Percentiles rank a stretch among this genome's conserved stretches.
Conservation (phyloP, 2,888 invertebrate species). For the Agrochola litura region DNA sequence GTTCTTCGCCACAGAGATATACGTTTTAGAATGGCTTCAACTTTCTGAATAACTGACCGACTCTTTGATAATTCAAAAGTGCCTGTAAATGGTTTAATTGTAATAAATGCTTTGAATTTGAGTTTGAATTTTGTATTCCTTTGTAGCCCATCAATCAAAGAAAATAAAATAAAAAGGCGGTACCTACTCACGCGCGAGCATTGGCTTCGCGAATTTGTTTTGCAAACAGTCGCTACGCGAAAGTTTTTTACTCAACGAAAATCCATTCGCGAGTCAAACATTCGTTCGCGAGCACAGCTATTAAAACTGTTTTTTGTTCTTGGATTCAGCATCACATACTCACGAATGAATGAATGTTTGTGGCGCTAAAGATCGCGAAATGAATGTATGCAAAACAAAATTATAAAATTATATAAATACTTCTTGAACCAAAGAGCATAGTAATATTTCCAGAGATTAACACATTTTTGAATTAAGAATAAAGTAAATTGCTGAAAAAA, state of each 20-base stretch:
- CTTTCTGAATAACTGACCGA: no score
- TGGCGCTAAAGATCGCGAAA: background rate
- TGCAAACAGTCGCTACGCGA: background rate
- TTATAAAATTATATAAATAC: background rate
- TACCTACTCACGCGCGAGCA: background rate
- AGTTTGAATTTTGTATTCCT: background rate
- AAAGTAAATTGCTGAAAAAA: background rate
- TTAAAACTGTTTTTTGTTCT: no score
- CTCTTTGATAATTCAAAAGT: no score
- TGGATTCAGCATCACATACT: background rate
- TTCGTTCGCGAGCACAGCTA: background rate
- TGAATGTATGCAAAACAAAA: background rate
- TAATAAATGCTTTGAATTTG: no score
- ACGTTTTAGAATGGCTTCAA: no score
- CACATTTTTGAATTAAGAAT: constrained; percentile 24
- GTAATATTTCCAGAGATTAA: background rate
- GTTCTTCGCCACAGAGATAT: no score
- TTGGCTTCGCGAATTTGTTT: background rate
- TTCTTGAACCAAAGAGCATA: constrained; percentile 18
- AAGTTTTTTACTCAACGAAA: background rate
- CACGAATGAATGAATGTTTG: no score
- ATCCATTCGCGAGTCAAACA: background rate
- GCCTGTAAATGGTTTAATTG: no score
- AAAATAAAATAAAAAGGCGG: background rate
- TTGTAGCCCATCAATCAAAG: background rate